phyloP scores from a whole-genome alignment of 1,140 invertebrate genomes.

The Triops longicaudatus region DNA sequence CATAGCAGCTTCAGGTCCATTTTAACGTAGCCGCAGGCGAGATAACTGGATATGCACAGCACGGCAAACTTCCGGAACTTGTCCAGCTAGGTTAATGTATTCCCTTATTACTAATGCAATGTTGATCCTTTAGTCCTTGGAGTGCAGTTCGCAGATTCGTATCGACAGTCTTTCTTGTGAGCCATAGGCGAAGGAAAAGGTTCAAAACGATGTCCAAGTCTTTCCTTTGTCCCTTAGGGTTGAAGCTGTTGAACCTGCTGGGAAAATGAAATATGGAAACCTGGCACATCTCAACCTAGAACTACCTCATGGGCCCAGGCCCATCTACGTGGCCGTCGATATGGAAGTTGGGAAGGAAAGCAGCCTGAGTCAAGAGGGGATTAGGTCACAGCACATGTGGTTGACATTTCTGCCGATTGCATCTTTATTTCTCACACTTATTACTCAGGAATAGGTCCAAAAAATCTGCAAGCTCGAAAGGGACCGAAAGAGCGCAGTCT shows the following conservation, averaged over 20 bases:
- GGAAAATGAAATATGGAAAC: conserved; percentile 5
- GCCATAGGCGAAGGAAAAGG: not conserved
- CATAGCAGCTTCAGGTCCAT: not conserved
- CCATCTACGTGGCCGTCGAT: not conserved
- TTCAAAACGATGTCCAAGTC: not conserved
- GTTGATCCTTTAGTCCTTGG: not conserved
- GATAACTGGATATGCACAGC: not conserved
- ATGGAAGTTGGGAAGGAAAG: not conserved
- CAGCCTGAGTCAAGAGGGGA: not conserved
- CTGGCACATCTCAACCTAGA: not conserved
- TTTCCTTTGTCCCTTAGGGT: not conserved
- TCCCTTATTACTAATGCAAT: not conserved
- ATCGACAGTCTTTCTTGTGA: not conserved
- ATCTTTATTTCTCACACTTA: not conserved
- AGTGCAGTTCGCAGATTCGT: conserved; percentile 2
- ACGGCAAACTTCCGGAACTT: conserved; percentile 4
- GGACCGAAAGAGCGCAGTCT: not conserved
- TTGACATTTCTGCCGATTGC: not conserved
- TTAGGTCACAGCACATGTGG: conserved; percentile 5
- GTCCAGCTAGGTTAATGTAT: conserved; percentile 12
- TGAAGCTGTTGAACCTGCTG: conserved; percentile 1
- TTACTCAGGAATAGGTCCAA: not conserved
- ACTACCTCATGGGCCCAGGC: not conserved
- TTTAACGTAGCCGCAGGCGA: not conserved
- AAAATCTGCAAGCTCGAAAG: not conserved